Base-by-base conservation (phyloP, 1,140 invertebrate genomes). In the Gonioctena quinquepunctata region DNA sequence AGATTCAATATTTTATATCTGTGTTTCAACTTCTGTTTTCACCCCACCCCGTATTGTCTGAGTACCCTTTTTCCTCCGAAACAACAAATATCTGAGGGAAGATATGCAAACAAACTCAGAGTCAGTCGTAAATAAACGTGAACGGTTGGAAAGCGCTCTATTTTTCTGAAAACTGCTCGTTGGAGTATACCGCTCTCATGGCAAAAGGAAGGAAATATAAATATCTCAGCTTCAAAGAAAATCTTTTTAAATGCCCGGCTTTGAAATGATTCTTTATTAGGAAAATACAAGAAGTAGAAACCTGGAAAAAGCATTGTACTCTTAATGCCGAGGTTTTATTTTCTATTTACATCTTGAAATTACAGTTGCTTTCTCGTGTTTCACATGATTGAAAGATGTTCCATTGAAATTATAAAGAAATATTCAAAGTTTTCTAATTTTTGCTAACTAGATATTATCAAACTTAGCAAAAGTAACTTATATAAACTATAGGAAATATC, bases 221-320 rank as follows among this genome's bases (percentile, higher is more conserved):
- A 72, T 72, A 75, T 72, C 68, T 67, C 67, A 70, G 73, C 73
- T 67, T 75, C 73, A 75, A 75, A 75, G 74, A 76, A 76, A 73
- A 71, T 71, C 71, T 73, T 70, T 73, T 69, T 66, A 70, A 73
- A 73, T 71, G 72, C 72, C 69, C 68, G 50, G 64, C 61, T 66
- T 67, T 59, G 64, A 66, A 71, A 68, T 54, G 49, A 70, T 70
- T 70, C 68, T 73, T 73, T 70, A 73, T 73, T 64, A 70, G 60
- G 68, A 68, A 73, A 72, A 72, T 69, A 72, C 69, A 62, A 69
- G 71, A 72, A 64, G 54, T 71, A 50, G 69, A 73, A 73, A 70
- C 63, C 64, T 73, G 72, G 72, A 73, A 73, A 72, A 73, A 73
- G 68, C 69, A 70, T 67, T 70, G 48, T 68, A 23, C 64, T 70